These are phyloP conservation scores for Cephalopachus bancanus DNA, from an alignment of 2,797 vertebrate species.

Conservation along the genomic window DNA sequence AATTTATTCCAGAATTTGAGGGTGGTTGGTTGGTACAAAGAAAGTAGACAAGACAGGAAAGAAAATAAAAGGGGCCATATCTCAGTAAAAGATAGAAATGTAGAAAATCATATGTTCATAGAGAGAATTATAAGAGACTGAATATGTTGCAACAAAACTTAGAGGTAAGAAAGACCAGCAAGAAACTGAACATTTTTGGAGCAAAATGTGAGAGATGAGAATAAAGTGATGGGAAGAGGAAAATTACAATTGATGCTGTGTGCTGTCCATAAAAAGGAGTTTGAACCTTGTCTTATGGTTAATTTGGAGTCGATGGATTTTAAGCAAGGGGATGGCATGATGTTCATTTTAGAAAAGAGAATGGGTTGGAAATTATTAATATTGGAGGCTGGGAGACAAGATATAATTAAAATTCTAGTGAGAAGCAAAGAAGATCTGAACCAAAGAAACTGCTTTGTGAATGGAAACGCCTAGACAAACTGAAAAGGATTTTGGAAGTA, in stretches of 20 bases:
- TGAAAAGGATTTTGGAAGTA: not conserved
- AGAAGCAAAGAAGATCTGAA: not conserved
- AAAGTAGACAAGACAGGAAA: not conserved
- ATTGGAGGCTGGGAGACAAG: not conserved
- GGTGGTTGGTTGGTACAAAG: not conserved
- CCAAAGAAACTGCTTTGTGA: not conserved
- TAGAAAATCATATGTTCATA: not conserved
- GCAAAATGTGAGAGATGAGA: not conserved
- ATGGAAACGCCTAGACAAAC: not conserved
- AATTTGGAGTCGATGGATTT: not conserved
- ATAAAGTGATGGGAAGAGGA: not conserved
- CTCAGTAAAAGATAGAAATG: conserved; percentile 11
- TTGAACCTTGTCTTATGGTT: not conserved
- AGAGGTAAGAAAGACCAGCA: not conserved
- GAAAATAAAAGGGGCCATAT: not conserved
- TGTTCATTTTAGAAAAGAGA: not conserved
- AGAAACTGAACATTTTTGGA: not conserved
- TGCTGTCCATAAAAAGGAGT: not conserved
- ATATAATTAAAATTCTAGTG: not conserved
- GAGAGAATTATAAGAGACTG: not conserved
- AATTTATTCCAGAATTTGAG: not conserved
- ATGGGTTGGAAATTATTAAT: not conserved
- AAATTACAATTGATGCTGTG: not conserved
- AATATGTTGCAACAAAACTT: not conserved
- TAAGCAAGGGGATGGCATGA: not conserved